A percentile compares a stretch with the other conserved stretches of the same genome.
Conservation (phyloP, 2,888 invertebrate genomes). For the Lamellibrachia satsuma region DNA sequence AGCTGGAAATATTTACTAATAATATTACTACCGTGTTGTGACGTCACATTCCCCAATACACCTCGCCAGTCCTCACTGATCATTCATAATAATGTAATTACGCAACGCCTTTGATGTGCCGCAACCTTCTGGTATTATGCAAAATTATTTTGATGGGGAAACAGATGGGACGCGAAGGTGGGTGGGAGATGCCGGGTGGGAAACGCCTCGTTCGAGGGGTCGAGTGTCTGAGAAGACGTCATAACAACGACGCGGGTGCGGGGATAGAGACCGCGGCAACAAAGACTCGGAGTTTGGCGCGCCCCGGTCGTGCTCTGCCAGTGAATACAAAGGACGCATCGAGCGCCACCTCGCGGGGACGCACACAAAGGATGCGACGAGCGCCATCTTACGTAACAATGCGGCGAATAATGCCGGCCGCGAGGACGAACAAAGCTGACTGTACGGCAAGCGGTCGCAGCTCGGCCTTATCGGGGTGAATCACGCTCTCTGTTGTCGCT, state of each 20-base stretch:
- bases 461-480: neutral
- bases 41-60: neutral
- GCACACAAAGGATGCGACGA: neutral
- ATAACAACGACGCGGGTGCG: neutral
- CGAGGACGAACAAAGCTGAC: neutral
- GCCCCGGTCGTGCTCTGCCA: neutral
- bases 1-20: neutral
- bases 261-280: neutral
- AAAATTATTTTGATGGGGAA: neutral
- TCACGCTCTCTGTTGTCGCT: neutral
- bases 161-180: neutral
- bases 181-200: neutral
- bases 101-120: neutral
- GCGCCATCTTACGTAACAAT: slow-evolving; percentile 13
- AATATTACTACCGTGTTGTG: neutral
- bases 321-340: neutral
- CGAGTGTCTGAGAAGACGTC: neutral
- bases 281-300: neutral
- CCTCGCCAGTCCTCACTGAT: neutral
- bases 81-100: neutral
- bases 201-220: neutral
- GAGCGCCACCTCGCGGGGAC: slow-evolving; percentile 5
- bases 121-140: neutral
- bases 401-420: neutral
- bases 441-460: neutral